Evolutionary conservation across 2,797 vertebrate genomes (phyloP).

Genomic region (Poecile montanus): DNA sequence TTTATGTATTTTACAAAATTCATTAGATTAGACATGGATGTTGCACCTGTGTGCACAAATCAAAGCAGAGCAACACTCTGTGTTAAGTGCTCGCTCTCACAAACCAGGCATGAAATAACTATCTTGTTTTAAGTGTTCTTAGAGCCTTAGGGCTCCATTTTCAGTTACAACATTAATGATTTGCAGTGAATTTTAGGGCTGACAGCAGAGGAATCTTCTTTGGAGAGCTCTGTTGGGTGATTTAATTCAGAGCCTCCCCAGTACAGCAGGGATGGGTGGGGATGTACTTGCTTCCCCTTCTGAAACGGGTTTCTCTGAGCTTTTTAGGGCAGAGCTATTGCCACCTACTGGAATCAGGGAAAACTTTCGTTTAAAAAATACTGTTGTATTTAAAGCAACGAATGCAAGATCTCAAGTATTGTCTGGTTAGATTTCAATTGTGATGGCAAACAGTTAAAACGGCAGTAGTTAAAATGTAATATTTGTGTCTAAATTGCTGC

Average conservation of each 20-base stretch:
- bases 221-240: not conserved
- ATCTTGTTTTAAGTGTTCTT: not conserved
- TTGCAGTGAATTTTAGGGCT: not conserved
- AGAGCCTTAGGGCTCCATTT: not conserved
- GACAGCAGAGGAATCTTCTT: not conserved
- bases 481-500: not conserved
- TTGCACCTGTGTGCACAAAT: not conserved
- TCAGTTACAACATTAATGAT: not conserved
- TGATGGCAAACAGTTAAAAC: not conserved
- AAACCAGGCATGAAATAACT: slow-evolving; percentile 20
- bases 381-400: not conserved
- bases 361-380: not conserved
- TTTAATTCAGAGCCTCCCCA: not conserved
- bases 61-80: not conserved
- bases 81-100: not conserved
- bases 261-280: not conserved
- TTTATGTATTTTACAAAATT: not conserved
- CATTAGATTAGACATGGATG: not conserved
- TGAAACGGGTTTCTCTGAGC: not conserved
- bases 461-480: not conserved
- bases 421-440: not conserved
- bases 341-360: slow-evolving; percentile 45
- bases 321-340: slow-evolving; percentile 40
- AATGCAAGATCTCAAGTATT: not conserved
- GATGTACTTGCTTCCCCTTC: not conserved